Conservation (phyloP, 2,797 vertebrate genomes). For the Channallabes apus region DNA sequence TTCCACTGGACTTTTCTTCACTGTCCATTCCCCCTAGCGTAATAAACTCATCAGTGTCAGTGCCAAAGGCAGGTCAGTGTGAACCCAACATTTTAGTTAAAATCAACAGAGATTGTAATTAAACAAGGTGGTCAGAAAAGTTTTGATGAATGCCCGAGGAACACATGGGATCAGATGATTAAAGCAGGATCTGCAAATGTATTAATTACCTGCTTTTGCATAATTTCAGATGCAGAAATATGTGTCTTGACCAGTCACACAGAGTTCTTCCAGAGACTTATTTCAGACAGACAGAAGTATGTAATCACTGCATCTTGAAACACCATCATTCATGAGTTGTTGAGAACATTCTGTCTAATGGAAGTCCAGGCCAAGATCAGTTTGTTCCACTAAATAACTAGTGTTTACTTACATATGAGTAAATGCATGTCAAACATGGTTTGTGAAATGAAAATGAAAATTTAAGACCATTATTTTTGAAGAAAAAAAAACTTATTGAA, state of each 20-base stretch:
- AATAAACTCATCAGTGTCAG: constrained; percentile 67
- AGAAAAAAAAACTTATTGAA: background rate
- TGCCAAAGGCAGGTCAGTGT: constrained; percentile 53
- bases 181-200: constrained; percentile 30
- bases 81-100: constrained; percentile 57
- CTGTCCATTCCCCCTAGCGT: constrained; percentile 61
- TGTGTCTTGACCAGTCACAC: constrained; percentile 28
- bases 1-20: constrained; percentile 69
- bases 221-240: constrained; percentile 12
- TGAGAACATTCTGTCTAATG: constrained; percentile 26
- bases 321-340: constrained; percentile 19
- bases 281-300: constrained; percentile 21
- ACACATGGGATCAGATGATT: constrained; percentile 13
- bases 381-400: constrained; percentile 4
- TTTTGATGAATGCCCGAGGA: constrained; percentile 27
- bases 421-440: background rate
- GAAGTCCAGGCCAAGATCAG: background rate
- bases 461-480: background rate
- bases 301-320: constrained; percentile 4
- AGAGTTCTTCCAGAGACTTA: background rate
- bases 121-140: constrained; percentile 46
- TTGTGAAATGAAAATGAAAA: background rate
- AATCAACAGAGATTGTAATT: constrained; percentile 54
- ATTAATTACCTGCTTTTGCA: constrained; percentile 32
- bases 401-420: background rate